A percentile compares a stretch with the other conserved stretches of the same genome.
These are phyloP conservation scores for Dryobates pubescens DNA, from an alignment of 2,797 vertebrate species.

Conservation along the genomic window DNA sequence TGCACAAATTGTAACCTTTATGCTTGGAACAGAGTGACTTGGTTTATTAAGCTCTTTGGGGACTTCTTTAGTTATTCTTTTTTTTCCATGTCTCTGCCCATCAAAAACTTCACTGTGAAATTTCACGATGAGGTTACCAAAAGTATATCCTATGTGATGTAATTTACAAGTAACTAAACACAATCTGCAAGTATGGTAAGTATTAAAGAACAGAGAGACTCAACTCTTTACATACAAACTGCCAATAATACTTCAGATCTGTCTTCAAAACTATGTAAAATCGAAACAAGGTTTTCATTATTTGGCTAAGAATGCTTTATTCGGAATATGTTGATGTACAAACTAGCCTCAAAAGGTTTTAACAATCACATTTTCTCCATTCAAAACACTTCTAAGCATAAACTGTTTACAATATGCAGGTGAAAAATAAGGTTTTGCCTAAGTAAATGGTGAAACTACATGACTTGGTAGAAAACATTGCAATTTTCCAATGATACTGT, in stretches of 20 bases:
- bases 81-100: not conserved
- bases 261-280: not conserved
- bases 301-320: not conserved
- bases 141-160: fast-evolving
- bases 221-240: not conserved
- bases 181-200: not conserved
- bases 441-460: not conserved
- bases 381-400: not conserved
- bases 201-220: not conserved
- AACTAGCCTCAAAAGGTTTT: not conserved
- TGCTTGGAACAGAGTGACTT: not conserved
- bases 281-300: not conserved
- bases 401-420: not conserved
- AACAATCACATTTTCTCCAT: not conserved
- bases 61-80: too few relatives aligned
- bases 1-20: not conserved
- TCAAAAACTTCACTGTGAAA: not conserved
- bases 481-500: not conserved
- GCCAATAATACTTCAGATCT: too few relatives aligned
- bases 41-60: not conserved
- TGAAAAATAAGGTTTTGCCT: not conserved
- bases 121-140: not conserved
- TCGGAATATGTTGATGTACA: not conserved
- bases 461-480: not conserved
- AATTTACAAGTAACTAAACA: not conserved